Evolutionary conservation across 2,797 vertebrate species (phyloP), one percentile per base, ranked within the genome.

Genomic region (Argya squamiceps): DNA sequence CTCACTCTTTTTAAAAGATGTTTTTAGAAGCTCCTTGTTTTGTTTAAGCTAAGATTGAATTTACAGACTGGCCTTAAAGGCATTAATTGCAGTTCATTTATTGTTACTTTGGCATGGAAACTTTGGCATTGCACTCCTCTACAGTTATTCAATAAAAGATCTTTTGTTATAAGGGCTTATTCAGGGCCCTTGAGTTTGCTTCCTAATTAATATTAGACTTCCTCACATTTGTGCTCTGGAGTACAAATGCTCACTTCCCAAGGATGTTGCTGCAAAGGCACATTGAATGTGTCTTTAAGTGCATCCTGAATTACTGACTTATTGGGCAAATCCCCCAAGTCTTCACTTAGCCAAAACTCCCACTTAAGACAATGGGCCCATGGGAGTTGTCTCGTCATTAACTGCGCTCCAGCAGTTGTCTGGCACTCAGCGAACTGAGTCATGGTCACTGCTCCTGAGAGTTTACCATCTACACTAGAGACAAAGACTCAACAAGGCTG

Each of bases 121-220:
- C 91, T 93, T 88, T 75, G 82, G 89, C 88, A 88, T 81, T 84
- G 65, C 67, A 41, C 79, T 88, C 70, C 76, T 91, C 88, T 81
- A 63, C 78, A 83, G 80, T 95, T 91, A 82, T 85, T 91, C 89
- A 91, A 71, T 88, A 87, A 88, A 92, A 95, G 96, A 84, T 85
- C 94, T 88, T 94, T 96, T 95, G 90, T 94, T 90, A 53, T 52
- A 83, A 93, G 71, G 70, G 82, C 82, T 69, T 71, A 95, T 95
- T 95, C 87, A 92, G 47, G 80, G 64, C 93, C 84, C 93, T 96
- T 88, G 82, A 96, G 92, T 91, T 95, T 94, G 89, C 88, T 90
- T 86, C 89, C 91, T 94, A 96, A 96, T 95, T 95, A 96, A 94
- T 93, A 94, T 94, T 93, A 87, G 93, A 95, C 85, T 90, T 94